phyloP scores from a whole-genome alignment of 2,113 vertebrate genomes.

The Chloropsis cyanopogon region DNA sequence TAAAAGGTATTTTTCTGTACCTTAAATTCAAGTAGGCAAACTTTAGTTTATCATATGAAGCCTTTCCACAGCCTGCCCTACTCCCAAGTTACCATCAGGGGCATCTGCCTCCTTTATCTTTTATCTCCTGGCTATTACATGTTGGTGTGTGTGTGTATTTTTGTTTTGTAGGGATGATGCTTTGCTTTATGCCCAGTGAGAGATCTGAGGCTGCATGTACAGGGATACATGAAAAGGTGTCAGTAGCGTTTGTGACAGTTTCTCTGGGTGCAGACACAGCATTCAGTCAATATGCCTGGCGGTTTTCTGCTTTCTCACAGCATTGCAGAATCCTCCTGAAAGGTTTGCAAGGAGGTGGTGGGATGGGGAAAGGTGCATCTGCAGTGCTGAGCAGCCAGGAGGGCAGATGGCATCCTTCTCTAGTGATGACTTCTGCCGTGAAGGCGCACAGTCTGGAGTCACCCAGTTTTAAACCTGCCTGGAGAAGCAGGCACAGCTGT shows the following conservation, averaged over 20 bases:
- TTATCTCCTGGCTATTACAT: neutral
- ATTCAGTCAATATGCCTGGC: neutral
- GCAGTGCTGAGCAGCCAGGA: neutral
- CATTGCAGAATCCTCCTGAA: neutral
- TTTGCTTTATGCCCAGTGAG: neutral
- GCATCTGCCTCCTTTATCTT: neutral
- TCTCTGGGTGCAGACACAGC: neutral
- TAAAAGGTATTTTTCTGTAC: neutral
- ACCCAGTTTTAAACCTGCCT: neutral
- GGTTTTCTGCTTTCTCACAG: neutral
- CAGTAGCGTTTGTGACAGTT: neutral
- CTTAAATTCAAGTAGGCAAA: neutral
- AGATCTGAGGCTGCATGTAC: rapidly evolving
- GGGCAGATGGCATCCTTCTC: neutral
- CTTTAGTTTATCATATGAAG: neutral
- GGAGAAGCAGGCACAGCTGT: neutral
- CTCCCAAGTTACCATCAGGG: neutral
- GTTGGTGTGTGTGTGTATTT: neutral
- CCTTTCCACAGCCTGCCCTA: neutral
- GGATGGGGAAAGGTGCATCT: neutral
- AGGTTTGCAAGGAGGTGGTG: neutral
- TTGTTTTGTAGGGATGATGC: neutral
- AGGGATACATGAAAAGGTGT: too few relatives aligned
- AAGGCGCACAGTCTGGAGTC: neutral
- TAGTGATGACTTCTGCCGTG: neutral